Evolutionary conservation across 2,113 vertebrate genomes (phyloP).

Genomic region (Amazona guildingii): DNA sequence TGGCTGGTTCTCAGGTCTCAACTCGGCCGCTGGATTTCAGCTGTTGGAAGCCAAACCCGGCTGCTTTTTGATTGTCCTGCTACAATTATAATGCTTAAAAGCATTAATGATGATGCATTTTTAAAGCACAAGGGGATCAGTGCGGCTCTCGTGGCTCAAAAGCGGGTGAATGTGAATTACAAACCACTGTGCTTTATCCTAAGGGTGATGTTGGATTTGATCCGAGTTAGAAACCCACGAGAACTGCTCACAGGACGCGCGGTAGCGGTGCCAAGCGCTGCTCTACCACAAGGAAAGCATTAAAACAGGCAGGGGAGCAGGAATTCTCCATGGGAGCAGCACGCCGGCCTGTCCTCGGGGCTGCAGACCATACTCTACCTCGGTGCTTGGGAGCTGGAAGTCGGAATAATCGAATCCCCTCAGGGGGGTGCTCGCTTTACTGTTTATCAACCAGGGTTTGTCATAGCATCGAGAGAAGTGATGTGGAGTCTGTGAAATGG

Average conservation of each 20-base stretch:
- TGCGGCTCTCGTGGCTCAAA: accelerated
- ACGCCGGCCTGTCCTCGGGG: neutral
- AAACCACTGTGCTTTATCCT: accelerated
- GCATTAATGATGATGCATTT: neutral
- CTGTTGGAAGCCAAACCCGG: neutral
- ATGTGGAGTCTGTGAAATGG: conserved; percentile 89
- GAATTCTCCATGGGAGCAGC: neutral
- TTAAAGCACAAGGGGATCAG: neutral
- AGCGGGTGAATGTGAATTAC: neutral
- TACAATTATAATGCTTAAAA: neutral
- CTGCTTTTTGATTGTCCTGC: neutral
- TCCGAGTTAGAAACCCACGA: conserved; percentile 65
- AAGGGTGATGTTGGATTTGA: neutral
- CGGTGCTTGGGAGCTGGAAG: conserved; percentile 74
- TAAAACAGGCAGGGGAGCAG: conserved; percentile 14
- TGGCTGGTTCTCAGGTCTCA: conserved; percentile 69
- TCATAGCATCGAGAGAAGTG: conserved; percentile 96
- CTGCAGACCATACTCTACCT: conserved; percentile 82
- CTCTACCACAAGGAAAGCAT: conserved; percentile 29
- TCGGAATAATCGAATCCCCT: conserved; percentile 92
- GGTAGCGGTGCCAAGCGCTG: conserved; percentile 63
- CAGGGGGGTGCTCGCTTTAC: conserved; percentile 91
- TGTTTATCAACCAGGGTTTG: conserved; percentile 99
- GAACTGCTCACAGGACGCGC: conserved; percentile 23
- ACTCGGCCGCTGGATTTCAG: conserved; percentile 30